Base-by-base conservation (phyloP, 2,113 vertebrate genomes). In the Trematocara nigrifrons region DNA sequence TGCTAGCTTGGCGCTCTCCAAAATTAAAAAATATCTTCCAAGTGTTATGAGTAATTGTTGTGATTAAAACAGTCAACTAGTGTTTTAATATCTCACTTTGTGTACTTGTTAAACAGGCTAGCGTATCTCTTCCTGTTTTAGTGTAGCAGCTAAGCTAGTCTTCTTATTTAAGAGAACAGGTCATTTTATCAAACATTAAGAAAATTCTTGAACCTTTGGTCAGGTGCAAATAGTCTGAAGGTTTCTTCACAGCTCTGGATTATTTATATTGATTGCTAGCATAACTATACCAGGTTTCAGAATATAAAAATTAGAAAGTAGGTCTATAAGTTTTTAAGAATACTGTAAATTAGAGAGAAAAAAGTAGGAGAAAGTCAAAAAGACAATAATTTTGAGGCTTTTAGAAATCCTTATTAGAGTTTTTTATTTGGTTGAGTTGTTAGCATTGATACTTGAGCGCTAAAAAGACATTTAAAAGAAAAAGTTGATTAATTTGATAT, bases 131-230 rank as follows among this genome's bases (percentile, higher is more conserved):
- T 45, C 15, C 13, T 29, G 13, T 74, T 45, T 26, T 29, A 10
- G 20, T 10, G 13, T 47, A 16, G 42, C 9, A 29, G 7, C 42
- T 8, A 18, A 47, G 69, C 40, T 16, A 74, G 22, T 29, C 0
- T 40, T 47, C 11, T 12, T 26, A 13, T 1, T 26, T 40, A 52
- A 22, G 3, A 1, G 69, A 18, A 18, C 22, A 49, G 42, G 42
- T 76, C 9, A 31, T 18, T 76, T 76, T 1, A 18, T 29, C 15
- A 76, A 31, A 74, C 20, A 47, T 49, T 18, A 11, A 31, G 69
- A 6, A 49, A 0, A 5, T 31, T 18, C 69, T 76, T 49, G 15
- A 49, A 76, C 4, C 13, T 74, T 74, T 74, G 40, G 38, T 20
- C 38, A 71, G 42, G 9, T 76, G 4, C 22, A 76, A 29, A 76